These are phyloP conservation scores for Drosophila lini DNA, from an alignment of 1,140 invertebrate genomes.

Conservation along the genomic window DNA sequence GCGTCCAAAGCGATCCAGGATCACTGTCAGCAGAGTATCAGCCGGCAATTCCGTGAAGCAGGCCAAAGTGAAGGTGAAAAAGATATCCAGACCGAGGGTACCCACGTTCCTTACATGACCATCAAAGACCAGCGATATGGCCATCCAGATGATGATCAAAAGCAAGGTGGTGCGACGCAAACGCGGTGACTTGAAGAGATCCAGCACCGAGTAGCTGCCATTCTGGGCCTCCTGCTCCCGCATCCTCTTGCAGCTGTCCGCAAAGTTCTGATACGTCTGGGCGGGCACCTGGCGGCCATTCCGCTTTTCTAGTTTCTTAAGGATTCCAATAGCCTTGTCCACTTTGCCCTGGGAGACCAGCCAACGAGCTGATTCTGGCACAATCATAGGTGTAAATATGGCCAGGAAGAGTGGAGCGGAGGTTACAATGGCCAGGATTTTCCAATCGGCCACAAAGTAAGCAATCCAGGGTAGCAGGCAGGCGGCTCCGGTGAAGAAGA, in stretches of 20 bases:
- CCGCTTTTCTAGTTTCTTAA: slow-evolving; percentile 91
- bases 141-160: slow-evolving; percentile 93
- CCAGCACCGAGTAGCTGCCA: slow-evolving; percentile 90
- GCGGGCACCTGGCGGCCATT: slow-evolving; percentile 91
- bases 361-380: slow-evolving; percentile 94
- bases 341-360: slow-evolving; percentile 92
- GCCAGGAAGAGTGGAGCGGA: slow-evolving; percentile 90
- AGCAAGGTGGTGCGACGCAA: slow-evolving; percentile 89
- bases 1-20: slow-evolving; percentile 93
- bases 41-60: slow-evolving; percentile 90
- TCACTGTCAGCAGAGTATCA: slow-evolving; percentile 91
- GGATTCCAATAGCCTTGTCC: slow-evolving; percentile 90
- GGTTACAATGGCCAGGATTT: slow-evolving; percentile 89
- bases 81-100: slow-evolving; percentile 91
- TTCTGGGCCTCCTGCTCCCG: slow-evolving; percentile 88
- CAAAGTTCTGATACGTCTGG: slow-evolving; percentile 89
- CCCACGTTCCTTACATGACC: slow-evolving; percentile 94
- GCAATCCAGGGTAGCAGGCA: slow-evolving; percentile 93
- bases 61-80: slow-evolving; percentile 93
- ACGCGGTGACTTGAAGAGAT: slow-evolving; percentile 91
- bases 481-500: slow-evolving; percentile 93
- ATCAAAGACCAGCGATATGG: slow-evolving; percentile 93
- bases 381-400: slow-evolving; percentile 89
- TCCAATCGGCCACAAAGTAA: slow-evolving; percentile 91
- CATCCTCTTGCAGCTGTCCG: slow-evolving; percentile 74